Evolutionary conservation across 1,140 invertebrate genomes (phyloP), one percentile per base, ranked within the genome.

Genomic region (Panagrolaimus sp.): DNA sequence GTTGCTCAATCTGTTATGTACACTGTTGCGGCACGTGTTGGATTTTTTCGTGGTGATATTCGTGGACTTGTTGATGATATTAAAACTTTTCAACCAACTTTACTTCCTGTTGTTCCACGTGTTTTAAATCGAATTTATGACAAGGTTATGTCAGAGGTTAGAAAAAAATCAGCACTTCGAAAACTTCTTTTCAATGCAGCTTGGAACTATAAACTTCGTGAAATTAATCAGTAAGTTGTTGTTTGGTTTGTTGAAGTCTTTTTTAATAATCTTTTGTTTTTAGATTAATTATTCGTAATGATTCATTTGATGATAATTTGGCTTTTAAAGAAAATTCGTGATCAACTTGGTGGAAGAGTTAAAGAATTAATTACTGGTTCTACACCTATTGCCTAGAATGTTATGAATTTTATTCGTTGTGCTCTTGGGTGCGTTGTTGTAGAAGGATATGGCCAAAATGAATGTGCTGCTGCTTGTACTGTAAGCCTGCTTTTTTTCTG

Each of bases 71-170:
- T 90, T 8, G 92, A 96, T 70, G 95, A 98, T 79, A 88, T 97
- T 87, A 90, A 89, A 83, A 89, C 90, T 15, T 85, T 97, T n/a
- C 90, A 89, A 82, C 94, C 94, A 0, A 96, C 93, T 1, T 89
- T 96, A 58, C 93, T 93, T 84, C 91, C 93, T 44, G 91, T 92
- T 12, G 94, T 97, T 66, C 94, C 94, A 0, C 87, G 94, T 69
- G 85, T 98, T 0, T 86, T 98, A 5, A 96, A 97, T 86, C 88
- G 93, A 66, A 89, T 97, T 63, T 93, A 94, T 82, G 93, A 94
- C 77, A 92, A 91, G 84, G 80, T 86, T 67, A 52, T 52, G 70
- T 76, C 58, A 69, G 65, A 10, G 28, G 43, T 71, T 14, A 78
- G 78, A 73, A 71, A 21, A 12, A 21, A 46, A 21, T 58, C 26